Evolutionary conservation across 2,113 vertebrate genomes (phyloP), one percentile per base, ranked within the genome.

Genomic region (Sinocyclocheilus rhinocerous): DNA sequence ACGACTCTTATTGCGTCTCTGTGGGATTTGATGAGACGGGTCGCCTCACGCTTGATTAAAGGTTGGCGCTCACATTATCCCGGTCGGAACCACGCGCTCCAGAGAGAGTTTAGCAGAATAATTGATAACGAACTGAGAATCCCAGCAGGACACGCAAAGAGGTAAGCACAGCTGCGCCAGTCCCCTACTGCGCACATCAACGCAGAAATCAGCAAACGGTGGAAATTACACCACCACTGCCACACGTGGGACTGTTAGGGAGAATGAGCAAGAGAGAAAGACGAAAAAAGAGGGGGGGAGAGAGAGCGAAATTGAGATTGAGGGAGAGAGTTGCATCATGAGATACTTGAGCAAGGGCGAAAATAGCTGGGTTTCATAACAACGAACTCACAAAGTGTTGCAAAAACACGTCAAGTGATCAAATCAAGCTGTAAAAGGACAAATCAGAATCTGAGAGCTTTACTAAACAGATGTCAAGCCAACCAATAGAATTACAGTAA

Each of bases 11-110:
- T 67, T 69, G 20, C 11, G 13, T 70, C 85, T 77, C 85, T 26
- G 59, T 24, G 59, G 85, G 80, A 67, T 77, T 24, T 87, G 81
- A 87, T 87, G 85, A 86, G 85, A 81, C 67, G 15, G 76, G 84
- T 79, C 50, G 24, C 55, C 85, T 67, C 48, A 39, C 12, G 6
- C 6, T 83, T 90, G 88, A 94, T 93, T 90, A 75, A 92, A 88
- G 89, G 87, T 89, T 81, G 80, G 76, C 67, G 90, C 87, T 88
- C 88, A 83, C 76, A 76, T 90, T 92, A 93, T 93, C 92, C 48
- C 29, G 69, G 78, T 84, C 87, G 91, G 75, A 88, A 89, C 90
- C 89, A 83, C 91, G 89, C 86, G 65, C 85, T 72, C 84, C 83
- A 84, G 83, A 86, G 85, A 42, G 85, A 83, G 76, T 86, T 90